Percentiles rank a stretch among this genome's conserved stretches.
Evolutionary conservation across 1,140 invertebrate species (phyloP).

Genomic region (Bombus pyrosoma): DNA sequence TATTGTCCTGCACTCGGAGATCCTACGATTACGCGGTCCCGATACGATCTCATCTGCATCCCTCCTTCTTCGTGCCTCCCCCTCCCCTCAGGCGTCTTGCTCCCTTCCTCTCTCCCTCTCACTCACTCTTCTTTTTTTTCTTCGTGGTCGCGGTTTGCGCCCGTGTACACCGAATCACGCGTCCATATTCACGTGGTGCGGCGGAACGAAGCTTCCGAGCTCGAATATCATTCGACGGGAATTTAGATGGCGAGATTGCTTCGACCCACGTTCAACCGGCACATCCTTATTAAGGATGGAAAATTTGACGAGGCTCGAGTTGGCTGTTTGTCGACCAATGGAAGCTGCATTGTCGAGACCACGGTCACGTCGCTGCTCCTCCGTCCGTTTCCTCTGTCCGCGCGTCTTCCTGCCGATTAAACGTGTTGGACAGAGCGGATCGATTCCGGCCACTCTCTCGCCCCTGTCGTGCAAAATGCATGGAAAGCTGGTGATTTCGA

Average conservation of each 20-base stretch:
- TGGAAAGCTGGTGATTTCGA: background rate
- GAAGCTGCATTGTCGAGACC: background rate
- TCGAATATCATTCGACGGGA: slow-evolving; percentile 56
- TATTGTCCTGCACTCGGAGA: slow-evolving; percentile 79
- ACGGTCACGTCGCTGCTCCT: too few relatives aligned
- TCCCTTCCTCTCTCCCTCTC: slow-evolving; percentile 18
- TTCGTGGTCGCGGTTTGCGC: slow-evolving; percentile 19
- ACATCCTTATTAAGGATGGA: slow-evolving; percentile 68
- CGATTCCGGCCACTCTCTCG: too few relatives aligned
- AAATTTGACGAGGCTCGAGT: slow-evolving; percentile 39
- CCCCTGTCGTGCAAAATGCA: too few relatives aligned
- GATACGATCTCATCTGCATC: slow-evolving; percentile 82
- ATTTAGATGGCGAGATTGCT: slow-evolving; percentile 65
- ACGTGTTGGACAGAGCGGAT: too few relatives aligned
- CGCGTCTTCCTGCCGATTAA: too few relatives aligned
- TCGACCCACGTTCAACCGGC: slow-evolving; percentile 6
- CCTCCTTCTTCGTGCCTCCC: slow-evolving; percentile 21
- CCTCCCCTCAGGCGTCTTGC: background rate
- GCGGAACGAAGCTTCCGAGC: slow-evolving; percentile 22
- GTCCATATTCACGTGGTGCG: slow-evolving; percentile 28
- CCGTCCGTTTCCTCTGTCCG: too few relatives aligned
- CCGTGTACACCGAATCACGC: slow-evolving; percentile 28
- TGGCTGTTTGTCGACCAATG: background rate
- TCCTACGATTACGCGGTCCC: slow-evolving; percentile 76
- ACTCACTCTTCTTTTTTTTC: background rate